These are phyloP conservation scores for Brachypterus glaber DNA, from an alignment of 2,888 invertebrate species.

Conservation along the genomic window DNA sequence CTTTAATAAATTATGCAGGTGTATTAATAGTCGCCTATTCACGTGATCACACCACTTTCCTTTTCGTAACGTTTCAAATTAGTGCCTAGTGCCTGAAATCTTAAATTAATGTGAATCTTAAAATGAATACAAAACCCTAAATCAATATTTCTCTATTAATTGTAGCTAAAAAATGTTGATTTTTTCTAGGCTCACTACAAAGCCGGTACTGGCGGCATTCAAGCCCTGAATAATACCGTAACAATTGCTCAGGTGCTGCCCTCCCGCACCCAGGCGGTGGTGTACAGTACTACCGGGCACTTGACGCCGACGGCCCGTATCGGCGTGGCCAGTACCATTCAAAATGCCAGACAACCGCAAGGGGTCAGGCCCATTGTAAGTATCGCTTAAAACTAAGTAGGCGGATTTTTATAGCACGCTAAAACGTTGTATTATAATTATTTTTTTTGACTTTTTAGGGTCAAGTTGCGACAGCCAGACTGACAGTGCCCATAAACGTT, in stretches of 20 bases:
- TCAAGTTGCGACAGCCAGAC: constrained; percentile 33
- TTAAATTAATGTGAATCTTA: no score
- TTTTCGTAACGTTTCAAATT: no score
- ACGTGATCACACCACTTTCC: no score
- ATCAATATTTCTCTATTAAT: no score
- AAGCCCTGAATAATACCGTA: constrained; percentile 35
- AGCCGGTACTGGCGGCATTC: constrained; percentile 32
- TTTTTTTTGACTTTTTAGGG: constrained; percentile 22
- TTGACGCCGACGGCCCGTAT: constrained; percentile 33
- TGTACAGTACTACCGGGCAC: constrained; percentile 32
- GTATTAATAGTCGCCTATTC: no score
- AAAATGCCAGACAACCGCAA: constrained; percentile 24
- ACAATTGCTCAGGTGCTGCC: constrained; percentile 38
- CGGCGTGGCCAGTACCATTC: constrained; percentile 32
- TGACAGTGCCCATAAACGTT: constrained; percentile 34
- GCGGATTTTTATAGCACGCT: no score
- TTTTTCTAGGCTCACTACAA: constrained; percentile 30
- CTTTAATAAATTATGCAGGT: no score
- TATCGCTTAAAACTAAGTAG: no score
- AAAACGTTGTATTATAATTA: no score
- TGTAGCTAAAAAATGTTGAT: constrained; percentile 8
- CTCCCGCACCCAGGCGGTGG: constrained; percentile 38
- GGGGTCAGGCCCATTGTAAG: constrained; percentile 31
- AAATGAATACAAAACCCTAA: no score
- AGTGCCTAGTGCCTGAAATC: no score